Percentiles rank a stretch among this genome's conserved stretches.
Evolutionary conservation across 2,888 invertebrate species (phyloP).

Genomic region (Euspilapteryx auroguttella): DNA sequence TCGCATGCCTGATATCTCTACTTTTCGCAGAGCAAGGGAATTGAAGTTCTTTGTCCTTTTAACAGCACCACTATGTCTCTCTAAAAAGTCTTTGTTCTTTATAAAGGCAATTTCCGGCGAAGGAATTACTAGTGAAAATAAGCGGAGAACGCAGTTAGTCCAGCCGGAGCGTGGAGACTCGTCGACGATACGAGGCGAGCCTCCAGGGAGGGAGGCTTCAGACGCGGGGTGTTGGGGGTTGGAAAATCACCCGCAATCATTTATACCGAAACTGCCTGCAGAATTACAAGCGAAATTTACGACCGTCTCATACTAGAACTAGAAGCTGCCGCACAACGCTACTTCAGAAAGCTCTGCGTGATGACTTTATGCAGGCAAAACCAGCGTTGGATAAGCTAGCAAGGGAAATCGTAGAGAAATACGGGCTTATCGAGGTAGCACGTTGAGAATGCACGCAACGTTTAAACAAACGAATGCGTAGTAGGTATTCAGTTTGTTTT

Average conservation of each 20-base stretch:
- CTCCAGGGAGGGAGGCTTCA: constrained; percentile 22
- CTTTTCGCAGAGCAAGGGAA: too few species aligned
- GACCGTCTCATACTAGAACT: too few species aligned
- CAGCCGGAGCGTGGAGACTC: constrained; percentile 38
- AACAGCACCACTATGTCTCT: constrained; percentile 13
- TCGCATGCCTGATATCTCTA: too few species aligned
- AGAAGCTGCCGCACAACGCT: too few species aligned
- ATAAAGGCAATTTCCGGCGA: constrained; percentile 59
- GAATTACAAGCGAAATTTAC: constrained; percentile 51
- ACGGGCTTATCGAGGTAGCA: too few species aligned
- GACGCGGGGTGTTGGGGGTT: constrained; percentile 36
- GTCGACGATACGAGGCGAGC: constrained; percentile 45
- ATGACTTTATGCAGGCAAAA: too few species aligned
- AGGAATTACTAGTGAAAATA: constrained; percentile 59
- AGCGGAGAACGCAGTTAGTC: constrained; percentile 61
- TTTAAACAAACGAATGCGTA: too few species aligned
- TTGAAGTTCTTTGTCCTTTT: constrained; percentile 1
- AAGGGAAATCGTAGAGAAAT: too few species aligned
- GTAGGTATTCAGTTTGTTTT: too few species aligned
- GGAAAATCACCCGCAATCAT: constrained; percentile 61
- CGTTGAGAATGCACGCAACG: too few species aligned
- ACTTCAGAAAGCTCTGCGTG: too few species aligned
- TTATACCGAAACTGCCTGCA: constrained; percentile 59
- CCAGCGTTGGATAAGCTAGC: too few species aligned
- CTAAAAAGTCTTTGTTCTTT: constrained; percentile 38